phyloP scores from a whole-genome alignment of 1,140 invertebrate species.

The Mycetomoellerius zeteki region DNA sequence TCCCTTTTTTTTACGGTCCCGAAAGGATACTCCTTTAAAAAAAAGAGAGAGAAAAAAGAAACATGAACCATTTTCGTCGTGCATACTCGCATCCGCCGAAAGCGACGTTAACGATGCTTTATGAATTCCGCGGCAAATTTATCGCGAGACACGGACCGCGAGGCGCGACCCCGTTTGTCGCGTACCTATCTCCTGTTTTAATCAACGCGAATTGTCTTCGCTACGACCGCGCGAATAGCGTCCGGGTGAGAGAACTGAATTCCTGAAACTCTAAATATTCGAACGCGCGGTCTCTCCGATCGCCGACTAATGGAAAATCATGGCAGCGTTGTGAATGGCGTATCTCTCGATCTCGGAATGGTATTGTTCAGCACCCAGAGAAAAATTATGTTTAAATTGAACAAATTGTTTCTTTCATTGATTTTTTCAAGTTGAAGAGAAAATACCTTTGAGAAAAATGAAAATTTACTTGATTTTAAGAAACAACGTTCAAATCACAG shows the following conservation, averaged over 20 bases:
- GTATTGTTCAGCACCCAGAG: background rate
- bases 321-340: background rate
- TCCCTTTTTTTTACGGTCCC: slow-evolving; percentile 19
- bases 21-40: background rate
- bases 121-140: slow-evolving; percentile 62
- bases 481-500: too few species aligned
- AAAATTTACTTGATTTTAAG: too few species aligned
- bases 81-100: slow-evolving; percentile 7
- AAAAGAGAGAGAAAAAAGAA: background rate
- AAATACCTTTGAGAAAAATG: too few species aligned
- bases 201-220: slow-evolving; percentile 48
- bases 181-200: slow-evolving; percentile 37
- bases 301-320: slow-evolving; percentile 2
- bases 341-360: background rate
- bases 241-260: slow-evolving; percentile 8
- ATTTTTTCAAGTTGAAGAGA: too few species aligned
- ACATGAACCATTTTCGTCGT: background rate
- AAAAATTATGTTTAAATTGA: too few species aligned
- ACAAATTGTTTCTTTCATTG: too few species aligned
- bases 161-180: slow-evolving; percentile 40
- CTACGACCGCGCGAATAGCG: background rate
- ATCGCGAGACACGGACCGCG: slow-evolving; percentile 55
- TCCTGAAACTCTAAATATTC: slow-evolving; percentile 11
- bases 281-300: slow-evolving; percentile 6
- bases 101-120: slow-evolving; percentile 55